These are phyloP conservation scores for Aurelia sp. DNA, from an alignment of 30 jellyfish, hydroid and myxozoan genomes.

Conservation along the genomic window DNA sequence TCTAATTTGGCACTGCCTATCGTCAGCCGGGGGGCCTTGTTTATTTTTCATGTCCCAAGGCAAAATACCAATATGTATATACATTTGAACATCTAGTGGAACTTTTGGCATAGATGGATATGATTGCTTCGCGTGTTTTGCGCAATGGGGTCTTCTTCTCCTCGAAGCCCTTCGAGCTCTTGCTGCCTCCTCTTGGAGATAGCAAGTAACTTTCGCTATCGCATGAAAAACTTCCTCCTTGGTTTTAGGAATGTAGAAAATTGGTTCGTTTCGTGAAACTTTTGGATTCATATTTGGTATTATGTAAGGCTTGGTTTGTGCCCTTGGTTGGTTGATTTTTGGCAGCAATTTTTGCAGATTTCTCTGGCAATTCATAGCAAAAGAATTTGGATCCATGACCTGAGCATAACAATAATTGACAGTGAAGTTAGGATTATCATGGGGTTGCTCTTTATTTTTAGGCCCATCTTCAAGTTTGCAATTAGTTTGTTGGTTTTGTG, in stretches of 20 bases:
- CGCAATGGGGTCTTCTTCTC: neutral
- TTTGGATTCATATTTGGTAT: too few species aligned
- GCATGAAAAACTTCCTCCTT: slow-evolving; percentile 37
- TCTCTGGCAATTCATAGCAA: too few species aligned
- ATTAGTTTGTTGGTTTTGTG: too few species aligned
- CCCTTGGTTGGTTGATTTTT: too few species aligned
- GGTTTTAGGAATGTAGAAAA: slow-evolving; percentile 29
- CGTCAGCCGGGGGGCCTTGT: slow-evolving; percentile 27
- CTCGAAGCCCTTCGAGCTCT: slow-evolving; percentile 18
- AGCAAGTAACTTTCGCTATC: slow-evolving; percentile 16
- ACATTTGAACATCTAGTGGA: slow-evolving; percentile 10
- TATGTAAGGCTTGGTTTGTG: too few species aligned
- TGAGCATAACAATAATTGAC: neutral
- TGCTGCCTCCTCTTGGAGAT: slow-evolving; percentile 17
- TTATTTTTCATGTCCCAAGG: slow-evolving; percentile 62
- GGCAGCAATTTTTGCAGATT: too few species aligned
- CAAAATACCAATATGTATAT: slow-evolving; percentile 41
- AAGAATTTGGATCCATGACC: too few species aligned
- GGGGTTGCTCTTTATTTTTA: neutral
- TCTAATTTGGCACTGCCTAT: slow-evolving; percentile 9
- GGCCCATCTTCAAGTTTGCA: neutral
- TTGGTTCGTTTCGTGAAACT: neutral
- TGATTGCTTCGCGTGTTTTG: neutral
- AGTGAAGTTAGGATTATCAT: neutral
- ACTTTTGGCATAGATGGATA: slow-evolving; percentile 2